Conservation (phyloP, 30 jellyfish, hydroid and myxozoan genomes). For the Aurelia aurita region DNA sequence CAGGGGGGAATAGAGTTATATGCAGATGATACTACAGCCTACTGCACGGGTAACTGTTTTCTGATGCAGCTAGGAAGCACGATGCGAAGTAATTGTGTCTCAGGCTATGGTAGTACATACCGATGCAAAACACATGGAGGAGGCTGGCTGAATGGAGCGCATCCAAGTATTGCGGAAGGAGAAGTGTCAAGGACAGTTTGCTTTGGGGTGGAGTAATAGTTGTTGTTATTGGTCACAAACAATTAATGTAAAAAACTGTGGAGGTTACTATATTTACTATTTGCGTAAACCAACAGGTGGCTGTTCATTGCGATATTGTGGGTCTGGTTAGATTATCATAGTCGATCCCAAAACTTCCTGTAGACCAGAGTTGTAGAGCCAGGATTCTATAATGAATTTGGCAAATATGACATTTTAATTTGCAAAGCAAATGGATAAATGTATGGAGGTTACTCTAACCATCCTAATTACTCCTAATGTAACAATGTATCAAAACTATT, state of each 20-base stretch:
- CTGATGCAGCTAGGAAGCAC: conserved; percentile 1
- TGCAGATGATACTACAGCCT: no score
- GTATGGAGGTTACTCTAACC: no score
- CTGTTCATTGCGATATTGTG: conserved; percentile 1
- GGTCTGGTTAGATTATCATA: not conserved
- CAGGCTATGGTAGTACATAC: not conserved
- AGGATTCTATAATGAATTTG: no score
- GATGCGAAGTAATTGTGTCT: not conserved
- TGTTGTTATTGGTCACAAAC: not conserved
- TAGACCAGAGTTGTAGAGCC: no score
- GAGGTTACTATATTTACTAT: not conserved
- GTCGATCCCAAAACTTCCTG: no score
- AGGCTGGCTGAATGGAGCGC: conserved; percentile 17
- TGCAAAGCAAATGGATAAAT: no score
- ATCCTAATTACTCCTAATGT: no score
- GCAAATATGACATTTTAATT: no score
- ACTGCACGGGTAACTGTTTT: conserved; percentile 1
- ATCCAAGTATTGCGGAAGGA: not conserved
- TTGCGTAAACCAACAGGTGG: not conserved
- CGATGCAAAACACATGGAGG: conserved; percentile 11
- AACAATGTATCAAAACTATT: no score
- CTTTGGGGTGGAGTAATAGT: conserved; percentile 3
- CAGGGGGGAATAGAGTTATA: no score
- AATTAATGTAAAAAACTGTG: not conserved
- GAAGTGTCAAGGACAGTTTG: conserved; percentile 4